Evolutionary conservation across 2,113 vertebrate species (phyloP).

Genomic region (Cricetomys ansorgei): DNA sequence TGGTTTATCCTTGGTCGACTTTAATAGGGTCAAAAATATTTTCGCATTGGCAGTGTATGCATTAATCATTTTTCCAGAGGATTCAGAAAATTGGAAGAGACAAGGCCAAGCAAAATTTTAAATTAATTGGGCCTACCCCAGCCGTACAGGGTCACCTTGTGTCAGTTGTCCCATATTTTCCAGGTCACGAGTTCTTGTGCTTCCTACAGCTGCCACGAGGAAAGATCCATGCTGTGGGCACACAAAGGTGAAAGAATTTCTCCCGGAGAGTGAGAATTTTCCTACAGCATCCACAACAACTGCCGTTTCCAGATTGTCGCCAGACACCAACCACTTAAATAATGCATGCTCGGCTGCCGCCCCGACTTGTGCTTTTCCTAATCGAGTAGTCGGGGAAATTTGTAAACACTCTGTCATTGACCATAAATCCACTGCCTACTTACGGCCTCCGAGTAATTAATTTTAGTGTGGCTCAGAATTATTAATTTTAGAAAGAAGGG

Average conservation of each 20-base stretch:
- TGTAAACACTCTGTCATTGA: slow-evolving; percentile 89
- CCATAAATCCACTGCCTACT: slow-evolving; percentile 92
- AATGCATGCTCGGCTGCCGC: slow-evolving; percentile 88
- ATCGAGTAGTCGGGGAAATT: slow-evolving; percentile 89
- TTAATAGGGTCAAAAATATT: slow-evolving; percentile 99
- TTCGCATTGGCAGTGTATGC: slow-evolving; percentile 93
- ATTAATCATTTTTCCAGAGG: slow-evolving; percentile 98
- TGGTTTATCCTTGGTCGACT: slow-evolving; percentile 98
- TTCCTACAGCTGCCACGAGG: slow-evolving; percentile 89
- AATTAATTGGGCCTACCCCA: slow-evolving; percentile 95
- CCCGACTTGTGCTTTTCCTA: slow-evolving; percentile 88
- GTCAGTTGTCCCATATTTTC: slow-evolving; percentile 93
- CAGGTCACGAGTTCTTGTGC: slow-evolving; percentile 91
- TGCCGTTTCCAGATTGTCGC: slow-evolving; percentile 87
- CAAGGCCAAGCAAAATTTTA: slow-evolving; percentile 95
- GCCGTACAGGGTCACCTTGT: slow-evolving; percentile 92
- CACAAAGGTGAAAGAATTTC: slow-evolving; percentile 92
- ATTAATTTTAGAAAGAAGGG: slow-evolving; percentile 85
- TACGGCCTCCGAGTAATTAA: slow-evolving; percentile 87
- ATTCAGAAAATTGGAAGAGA: slow-evolving; percentile 98
- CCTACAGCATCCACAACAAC: slow-evolving; percentile 88
- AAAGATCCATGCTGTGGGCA: slow-evolving; percentile 88
- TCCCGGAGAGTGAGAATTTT: slow-evolving; percentile 90
- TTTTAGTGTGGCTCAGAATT: slow-evolving; percentile 86
- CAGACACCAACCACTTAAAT: slow-evolving; percentile 91